Base-by-base conservation (phyloP, 2,888 invertebrate species). In the Chymomyza fuscimana region DNA sequence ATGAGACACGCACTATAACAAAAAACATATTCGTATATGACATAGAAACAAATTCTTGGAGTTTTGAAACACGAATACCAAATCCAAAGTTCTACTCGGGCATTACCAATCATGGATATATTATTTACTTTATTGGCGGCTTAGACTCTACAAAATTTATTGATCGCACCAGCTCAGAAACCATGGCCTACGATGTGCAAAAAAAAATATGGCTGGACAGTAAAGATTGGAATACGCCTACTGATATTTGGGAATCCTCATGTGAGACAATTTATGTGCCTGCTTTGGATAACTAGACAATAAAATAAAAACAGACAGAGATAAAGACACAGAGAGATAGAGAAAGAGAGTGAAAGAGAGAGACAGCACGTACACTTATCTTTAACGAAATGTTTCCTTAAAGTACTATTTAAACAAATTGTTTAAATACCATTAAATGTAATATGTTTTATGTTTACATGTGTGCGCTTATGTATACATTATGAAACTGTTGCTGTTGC, bases 231-330 rank as follows among this genome's bases (percentile, higher is more conserved):
- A 93, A 94, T 73, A 94, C 94, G 87, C 94, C 94, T 0, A 94
- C 94, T 81, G 94, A 95, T 82, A 93, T 95, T 70, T 95, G 95
- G 95, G 95, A 95, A 86, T 95, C 95, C 81, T 93, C 94, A 1
- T 94, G 94, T 86, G 94, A 94, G 61, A 93, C 94, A 36, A 91
- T 95, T 68, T 95, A 94, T 89, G 93, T 95, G 79, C 95, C 95
- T 58, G 74, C 22, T 73, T 60, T n/a, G 80, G 74, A 54, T 10
- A n/a, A 54, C 19, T 54, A 16, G 16, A 54, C 16, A 54, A 19
- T 22, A 22, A 54, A 0, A 54, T 10, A 52, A 52, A 52, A n/a
- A 10, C 9, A 22, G 12, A 58, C 9, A 58, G 7, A 22, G 12
- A 19, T 3, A 15, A 7, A 15, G 25, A 56, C 15, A 56, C 5